Percentiles rank a stretch among this genome's conserved stretches.
These are phyloP conservation scores for Dendrolimus kikuchii DNA, from an alignment of 1,140 invertebrate genomes.

Conservation along the genomic window DNA sequence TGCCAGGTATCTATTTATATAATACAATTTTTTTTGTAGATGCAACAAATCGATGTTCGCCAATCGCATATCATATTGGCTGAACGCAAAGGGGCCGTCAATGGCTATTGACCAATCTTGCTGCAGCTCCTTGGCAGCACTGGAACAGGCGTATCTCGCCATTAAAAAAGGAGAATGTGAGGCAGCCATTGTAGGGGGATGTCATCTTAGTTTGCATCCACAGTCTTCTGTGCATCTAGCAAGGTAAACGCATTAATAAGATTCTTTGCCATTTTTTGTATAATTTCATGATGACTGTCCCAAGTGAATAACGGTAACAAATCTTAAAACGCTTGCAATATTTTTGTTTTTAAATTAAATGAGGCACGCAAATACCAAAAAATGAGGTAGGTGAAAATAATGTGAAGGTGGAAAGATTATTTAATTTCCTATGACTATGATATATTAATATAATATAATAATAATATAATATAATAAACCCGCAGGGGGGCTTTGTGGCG, in stretches of 20 bases:
- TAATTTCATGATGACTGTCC: too few relatives aligned
- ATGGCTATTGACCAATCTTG: conserved; percentile 92
- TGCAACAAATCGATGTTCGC: conserved; percentile 91
- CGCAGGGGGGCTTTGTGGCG: too few relatives aligned
- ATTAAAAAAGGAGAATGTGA: conserved; percentile 87
- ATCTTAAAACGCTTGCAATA: too few relatives aligned
- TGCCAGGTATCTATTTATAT: conserved; percentile 8
- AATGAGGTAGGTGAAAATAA: too few relatives aligned
- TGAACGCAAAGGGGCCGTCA: conserved; percentile 83
- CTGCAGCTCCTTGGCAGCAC: conserved; percentile 88
- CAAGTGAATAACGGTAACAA: too few relatives aligned
- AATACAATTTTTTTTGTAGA: conserved; percentile 49
- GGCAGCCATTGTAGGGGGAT: conserved; percentile 88
- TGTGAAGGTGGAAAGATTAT: too few relatives aligned
- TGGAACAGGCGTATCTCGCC: conserved; percentile 86
- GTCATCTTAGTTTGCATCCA: conserved; percentile 89
- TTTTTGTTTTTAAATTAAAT: too few relatives aligned
- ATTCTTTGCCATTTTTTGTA: too few relatives aligned
- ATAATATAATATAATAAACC: too few relatives aligned
- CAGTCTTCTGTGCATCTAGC: conserved; percentile 88
- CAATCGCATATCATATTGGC: conserved; percentile 87
- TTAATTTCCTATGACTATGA: too few relatives aligned
- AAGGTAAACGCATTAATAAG: conserved; percentile 45
- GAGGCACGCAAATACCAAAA: too few relatives aligned
- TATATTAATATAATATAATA: too few relatives aligned